Evolutionary conservation across 2,113 vertebrate genomes (phyloP), one percentile per base, ranked within the genome.

Genomic region (Clarias batrachus): DNA sequence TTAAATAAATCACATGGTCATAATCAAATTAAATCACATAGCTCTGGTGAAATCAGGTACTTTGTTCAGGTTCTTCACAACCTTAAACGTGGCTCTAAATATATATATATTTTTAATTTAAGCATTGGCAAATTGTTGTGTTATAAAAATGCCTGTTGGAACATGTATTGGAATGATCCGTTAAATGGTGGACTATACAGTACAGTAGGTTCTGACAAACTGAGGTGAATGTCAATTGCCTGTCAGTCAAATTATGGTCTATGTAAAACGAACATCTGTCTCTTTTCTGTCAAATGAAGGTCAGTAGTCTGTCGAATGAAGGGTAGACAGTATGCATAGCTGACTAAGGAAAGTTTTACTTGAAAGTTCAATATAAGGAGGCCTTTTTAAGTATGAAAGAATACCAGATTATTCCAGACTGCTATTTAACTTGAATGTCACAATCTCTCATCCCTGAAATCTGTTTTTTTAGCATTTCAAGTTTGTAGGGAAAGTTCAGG

Each of bases 371-470:
- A n/a, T 27, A 23, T 25, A 77, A 54, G 5, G 37, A 23, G 5
- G 48, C 5, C 41, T 60, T 73, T n/a, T 57, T 1, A 23, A 74
- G 48, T 25, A 71, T 19, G 16, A 23, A 17, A 19, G 16, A 48
- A 48, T 52, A 48, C 37, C 71, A 74, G 41, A 23, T 74, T 23
- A 73, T 73, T 73, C 12, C 66, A 33, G 66, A 70, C 5, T 30
- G 17, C 25, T 37, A 62, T 74, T 62, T 63, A 10, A 21, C 70
- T 30, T 84, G 57, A 84, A 84, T 71, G 56, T 76, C 48, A 73
- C 30, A 30, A 25, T 73, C 33, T 81, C 19, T 81, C 80, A 63
- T 60, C 59, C 80, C 80, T 65, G 59, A 82, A 70, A 84, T 71
- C 27, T 57, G 23, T 68, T 68, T 82, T 81, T 70, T 83, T n/a